Base-by-base conservation (phyloP, 2,113 vertebrate genomes). In the Mesembrinibis cayennensis region DNA sequence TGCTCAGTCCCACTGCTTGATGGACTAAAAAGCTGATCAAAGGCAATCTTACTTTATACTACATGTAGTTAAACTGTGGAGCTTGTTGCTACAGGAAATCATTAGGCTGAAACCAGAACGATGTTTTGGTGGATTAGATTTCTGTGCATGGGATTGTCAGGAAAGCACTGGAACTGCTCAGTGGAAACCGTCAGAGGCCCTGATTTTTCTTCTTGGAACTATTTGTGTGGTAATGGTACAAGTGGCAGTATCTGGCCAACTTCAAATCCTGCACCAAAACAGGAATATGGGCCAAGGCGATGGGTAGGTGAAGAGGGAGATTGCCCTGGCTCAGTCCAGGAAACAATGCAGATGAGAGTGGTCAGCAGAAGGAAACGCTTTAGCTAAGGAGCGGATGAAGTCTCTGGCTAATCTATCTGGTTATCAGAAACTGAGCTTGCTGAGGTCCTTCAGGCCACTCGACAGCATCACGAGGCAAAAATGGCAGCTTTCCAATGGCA, bases 401-500 rank as follows among this genome's bases (percentile, higher is more conserved):
- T 72, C 55, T 87, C 63, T 91, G 47, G 26, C 63, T 89, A 50
- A 67, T 82, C 66, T 88, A 2, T 70, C 40, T 73, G 44, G 30
- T 85, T 92, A 83, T 88, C 85, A 88, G 42, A 93, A 93, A 80
- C n/a, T 2, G 5, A 26, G n/a, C 20, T 69, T 69, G 13, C 71
- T 85, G 58, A 11, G 34, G 74, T 82, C 50, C 78, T 92, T 83
- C 81, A 79, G 81, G 83, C 21, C 38, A 50, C 45, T 86, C 0
- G 0, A 65, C 83, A 90, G 66, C 40, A 81, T 53, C 58, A 77
- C 0, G 0, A 92, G 56, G 50, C 50, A 88, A 62, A 85, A 94
- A 58, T 81, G 88, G 53, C 88, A 93, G 58, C 71, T 94, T 96
- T 95, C 88, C 85, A 92, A 8, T 58, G 66, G 67, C 85, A 93